Evolutionary conservation across 2,797 vertebrate species (phyloP).

Genomic region (Sebastes umbrosus): DNA sequence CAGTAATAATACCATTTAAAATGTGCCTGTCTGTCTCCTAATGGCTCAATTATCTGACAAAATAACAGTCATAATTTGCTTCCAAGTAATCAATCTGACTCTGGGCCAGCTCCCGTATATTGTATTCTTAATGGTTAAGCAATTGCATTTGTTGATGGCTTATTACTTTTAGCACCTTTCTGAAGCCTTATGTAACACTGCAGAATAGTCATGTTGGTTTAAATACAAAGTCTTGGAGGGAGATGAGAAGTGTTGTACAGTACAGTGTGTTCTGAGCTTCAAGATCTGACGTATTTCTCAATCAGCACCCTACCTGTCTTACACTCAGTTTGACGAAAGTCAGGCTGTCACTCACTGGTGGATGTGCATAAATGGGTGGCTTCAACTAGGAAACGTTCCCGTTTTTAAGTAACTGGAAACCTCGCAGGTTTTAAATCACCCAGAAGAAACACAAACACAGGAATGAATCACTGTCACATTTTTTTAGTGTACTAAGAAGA

Average conservation of each 20-base stretch:
- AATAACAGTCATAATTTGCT: constrained; percentile 44
- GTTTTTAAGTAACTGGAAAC: background rate
- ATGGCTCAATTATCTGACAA: constrained; percentile 63
- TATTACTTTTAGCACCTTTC: constrained; percentile 1
- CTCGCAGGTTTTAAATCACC: constrained; percentile 1
- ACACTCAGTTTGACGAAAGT: background rate
- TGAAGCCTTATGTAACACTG: background rate
- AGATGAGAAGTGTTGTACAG: background rate
- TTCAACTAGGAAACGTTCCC: background rate
- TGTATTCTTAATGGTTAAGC: constrained; percentile 39
- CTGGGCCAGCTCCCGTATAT: constrained; percentile 4
- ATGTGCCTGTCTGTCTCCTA: constrained; percentile 19
- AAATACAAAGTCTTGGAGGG: background rate
- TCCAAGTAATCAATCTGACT: constrained; percentile 51
- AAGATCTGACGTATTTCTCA: constrained; percentile 10
- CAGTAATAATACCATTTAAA: constrained; percentile 35
- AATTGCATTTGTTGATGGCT: constrained; percentile 41
- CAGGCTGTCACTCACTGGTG: background rate
- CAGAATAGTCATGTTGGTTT: background rate
- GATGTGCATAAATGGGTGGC: background rate
- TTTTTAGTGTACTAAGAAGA: background rate
- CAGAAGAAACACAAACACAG: background rate
- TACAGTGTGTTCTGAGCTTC: background rate
- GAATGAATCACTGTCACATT: background rate
- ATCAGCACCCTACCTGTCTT: constrained; percentile 12